Conservation (phyloP, 2,797 vertebrate species). For the Thripadectes ignobilis region DNA sequence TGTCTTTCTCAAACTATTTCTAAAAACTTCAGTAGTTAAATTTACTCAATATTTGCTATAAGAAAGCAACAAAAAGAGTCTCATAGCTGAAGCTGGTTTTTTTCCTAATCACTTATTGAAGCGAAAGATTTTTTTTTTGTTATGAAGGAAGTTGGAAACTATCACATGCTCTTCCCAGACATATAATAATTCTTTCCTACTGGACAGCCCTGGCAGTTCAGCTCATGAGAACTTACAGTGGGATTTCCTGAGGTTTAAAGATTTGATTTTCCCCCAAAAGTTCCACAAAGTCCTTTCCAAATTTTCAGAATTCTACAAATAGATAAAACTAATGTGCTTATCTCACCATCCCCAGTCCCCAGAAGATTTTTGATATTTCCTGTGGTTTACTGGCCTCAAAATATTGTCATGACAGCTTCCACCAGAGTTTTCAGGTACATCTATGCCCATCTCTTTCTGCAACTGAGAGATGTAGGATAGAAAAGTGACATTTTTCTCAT, state of each 20-base stretch:
- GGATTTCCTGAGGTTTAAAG: conserved; percentile 4
- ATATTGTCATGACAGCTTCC: background rate
- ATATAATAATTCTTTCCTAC: background rate
- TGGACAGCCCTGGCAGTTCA: background rate
- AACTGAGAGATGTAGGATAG: background rate
- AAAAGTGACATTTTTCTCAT: background rate
- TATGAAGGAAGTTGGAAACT: background rate
- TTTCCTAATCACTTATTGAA: background rate
- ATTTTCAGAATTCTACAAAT: background rate
- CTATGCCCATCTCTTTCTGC: background rate
- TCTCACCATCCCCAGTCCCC: background rate
- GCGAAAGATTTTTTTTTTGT: background rate
- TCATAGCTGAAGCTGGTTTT: background rate
- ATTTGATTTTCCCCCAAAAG: background rate
- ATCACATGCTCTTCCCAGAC: background rate
- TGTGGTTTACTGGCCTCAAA: background rate
- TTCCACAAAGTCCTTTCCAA: background rate
- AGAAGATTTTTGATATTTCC: background rate
- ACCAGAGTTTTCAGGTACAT: background rate
- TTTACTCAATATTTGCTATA: background rate
- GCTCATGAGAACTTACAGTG: background rate
- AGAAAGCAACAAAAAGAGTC: accelerated
- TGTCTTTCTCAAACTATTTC: background rate
- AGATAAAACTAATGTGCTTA: background rate
- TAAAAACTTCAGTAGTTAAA: background rate